Conservation (phyloP, 2,113 vertebrate genomes). For the Perca schrenkii region DNA sequence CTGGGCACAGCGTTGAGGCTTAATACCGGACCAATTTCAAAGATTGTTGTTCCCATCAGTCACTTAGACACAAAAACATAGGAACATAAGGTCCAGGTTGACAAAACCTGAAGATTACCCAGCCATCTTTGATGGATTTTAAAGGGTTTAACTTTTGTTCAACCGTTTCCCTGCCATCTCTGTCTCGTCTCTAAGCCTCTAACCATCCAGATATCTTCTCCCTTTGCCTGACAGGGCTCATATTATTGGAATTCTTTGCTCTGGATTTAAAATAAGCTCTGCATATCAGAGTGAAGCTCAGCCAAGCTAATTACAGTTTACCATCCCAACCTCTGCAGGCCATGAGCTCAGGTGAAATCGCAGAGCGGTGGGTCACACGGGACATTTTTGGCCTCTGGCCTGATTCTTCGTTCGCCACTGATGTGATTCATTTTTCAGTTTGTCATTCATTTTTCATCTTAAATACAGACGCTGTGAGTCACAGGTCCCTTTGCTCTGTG, state of each 20-base stretch:
- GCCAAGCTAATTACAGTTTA: slow-evolving; percentile 50
- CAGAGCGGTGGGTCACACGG: background rate
- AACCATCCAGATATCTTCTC: background rate
- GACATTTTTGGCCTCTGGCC: slow-evolving; percentile 16
- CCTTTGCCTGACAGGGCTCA: slow-evolving; percentile 5
- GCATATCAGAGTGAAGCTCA: slow-evolving; percentile 24
- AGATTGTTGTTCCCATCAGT: too few relatives aligned
- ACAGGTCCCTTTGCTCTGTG: slow-evolving; percentile 3
- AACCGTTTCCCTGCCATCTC: background rate
- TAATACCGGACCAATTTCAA: too few relatives aligned
- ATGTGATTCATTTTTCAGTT: slow-evolving; percentile 26
- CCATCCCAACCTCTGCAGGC: slow-evolving; percentile 31
- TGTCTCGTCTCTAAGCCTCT: background rate
- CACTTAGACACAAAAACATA: too few relatives aligned
- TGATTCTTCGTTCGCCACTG: background rate
- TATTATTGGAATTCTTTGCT: slow-evolving; percentile 13
- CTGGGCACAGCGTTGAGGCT: too few relatives aligned
- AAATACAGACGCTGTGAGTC: background rate
- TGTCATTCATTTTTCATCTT: slow-evolving; percentile 29
- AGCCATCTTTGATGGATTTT: background rate
- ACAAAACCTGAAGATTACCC: too few relatives aligned
- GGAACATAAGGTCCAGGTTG: too few relatives aligned
- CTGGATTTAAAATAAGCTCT: slow-evolving; percentile 30
- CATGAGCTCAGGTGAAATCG: background rate
- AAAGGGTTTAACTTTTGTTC: background rate